These are phyloP conservation scores for Meriones psammophilus DNA, from an alignment of 2,797 vertebrate genomes.

Conservation along the genomic window DNA sequence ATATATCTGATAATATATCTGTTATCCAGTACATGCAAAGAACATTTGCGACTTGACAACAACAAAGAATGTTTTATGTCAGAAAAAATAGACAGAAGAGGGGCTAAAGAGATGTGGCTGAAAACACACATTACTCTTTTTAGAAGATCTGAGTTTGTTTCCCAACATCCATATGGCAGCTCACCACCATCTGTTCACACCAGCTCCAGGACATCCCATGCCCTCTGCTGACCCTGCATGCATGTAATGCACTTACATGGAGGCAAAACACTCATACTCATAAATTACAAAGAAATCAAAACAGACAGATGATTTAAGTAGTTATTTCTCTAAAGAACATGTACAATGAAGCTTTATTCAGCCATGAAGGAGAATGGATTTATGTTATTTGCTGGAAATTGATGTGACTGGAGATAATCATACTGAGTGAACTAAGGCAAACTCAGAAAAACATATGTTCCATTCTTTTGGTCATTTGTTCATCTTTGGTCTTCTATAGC, in stretches of 20 bases:
- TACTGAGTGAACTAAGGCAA: background rate
- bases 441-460: background rate
- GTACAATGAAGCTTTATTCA: background rate
- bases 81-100: background rate
- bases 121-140: background rate
- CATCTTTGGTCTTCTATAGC: background rate
- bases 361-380: background rate
- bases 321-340: background rate
- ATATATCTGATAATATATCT: background rate
- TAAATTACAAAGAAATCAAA: background rate
- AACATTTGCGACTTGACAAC: conserved; percentile 25
- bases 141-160: background rate
- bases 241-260: background rate
- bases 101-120: background rate
- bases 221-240: background rate
- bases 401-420: background rate
- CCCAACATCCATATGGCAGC: background rate
- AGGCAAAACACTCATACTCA: background rate
- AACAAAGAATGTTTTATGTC: background rate
- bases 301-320: background rate
- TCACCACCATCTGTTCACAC: background rate
- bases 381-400: background rate
- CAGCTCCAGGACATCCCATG: background rate
- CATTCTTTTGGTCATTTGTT: background rate
- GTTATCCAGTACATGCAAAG: background rate